These are phyloP conservation scores for Coluber constrictor DNA, from an alignment of 2,797 vertebrate species.

Conservation along the genomic window DNA sequence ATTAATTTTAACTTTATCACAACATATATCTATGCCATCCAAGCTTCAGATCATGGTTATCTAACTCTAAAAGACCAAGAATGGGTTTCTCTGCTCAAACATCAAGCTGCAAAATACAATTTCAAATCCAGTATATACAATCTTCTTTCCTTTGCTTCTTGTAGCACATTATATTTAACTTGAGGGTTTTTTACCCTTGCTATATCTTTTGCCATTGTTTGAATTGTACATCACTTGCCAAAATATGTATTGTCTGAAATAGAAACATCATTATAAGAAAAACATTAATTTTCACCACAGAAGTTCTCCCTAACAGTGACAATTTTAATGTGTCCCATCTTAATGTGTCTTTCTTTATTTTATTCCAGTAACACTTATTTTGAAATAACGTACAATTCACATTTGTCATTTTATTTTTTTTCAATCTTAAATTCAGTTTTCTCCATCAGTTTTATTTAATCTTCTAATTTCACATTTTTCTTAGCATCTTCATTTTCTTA, in stretches of 20 bases:
- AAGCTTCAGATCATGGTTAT: neutral
- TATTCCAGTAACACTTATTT: neutral
- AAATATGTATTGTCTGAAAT: neutral
- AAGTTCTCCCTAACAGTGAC: neutral
- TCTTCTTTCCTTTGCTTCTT: neutral
- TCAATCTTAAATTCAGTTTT: neutral
- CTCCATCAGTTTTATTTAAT: neutral
- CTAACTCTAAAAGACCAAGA: neutral
- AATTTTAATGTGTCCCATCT: neutral
- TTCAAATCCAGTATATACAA: neutral
- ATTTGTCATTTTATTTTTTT: neutral
- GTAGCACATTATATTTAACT: neutral
- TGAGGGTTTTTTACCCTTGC: neutral
- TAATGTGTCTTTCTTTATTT: neutral
- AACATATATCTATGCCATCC: neutral
- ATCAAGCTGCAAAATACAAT: neutral
- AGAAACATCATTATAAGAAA: neutral
- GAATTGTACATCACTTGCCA: neutral
- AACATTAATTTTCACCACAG: neutral
- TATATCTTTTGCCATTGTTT: neutral
- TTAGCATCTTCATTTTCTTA: neutral
- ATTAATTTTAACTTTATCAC: neutral
- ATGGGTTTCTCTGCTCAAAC: neutral
- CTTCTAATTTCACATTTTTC: neutral
- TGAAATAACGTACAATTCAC: neutral